These are phyloP conservation scores for Cecropterus lyciades DNA, from an alignment of 1,140 invertebrate genomes.

Conservation along the genomic window DNA sequence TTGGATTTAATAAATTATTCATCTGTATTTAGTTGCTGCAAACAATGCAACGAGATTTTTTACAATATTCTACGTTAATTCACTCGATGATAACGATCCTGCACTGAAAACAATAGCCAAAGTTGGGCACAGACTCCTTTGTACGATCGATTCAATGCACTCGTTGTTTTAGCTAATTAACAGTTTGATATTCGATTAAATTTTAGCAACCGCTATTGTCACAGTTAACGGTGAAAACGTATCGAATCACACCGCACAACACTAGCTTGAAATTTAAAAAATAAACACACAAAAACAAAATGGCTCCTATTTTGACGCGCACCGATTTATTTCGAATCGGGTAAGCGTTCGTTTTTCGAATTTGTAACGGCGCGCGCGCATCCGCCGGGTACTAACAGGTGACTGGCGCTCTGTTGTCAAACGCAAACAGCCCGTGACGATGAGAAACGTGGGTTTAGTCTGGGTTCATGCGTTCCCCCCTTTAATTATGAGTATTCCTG, in stretches of 20 bases:
- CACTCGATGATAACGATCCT: constrained; percentile 26
- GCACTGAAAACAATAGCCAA: constrained; percentile 24
- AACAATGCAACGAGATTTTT: constrained; percentile 19
- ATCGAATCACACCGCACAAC: constrained; percentile 63
- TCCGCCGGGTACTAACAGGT: constrained; percentile 68
- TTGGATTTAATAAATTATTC: no score
- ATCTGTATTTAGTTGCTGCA: no score
- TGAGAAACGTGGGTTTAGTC: constrained; percentile 38
- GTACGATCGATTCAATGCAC: constrained; percentile 1
- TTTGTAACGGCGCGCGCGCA: constrained; percentile 65
- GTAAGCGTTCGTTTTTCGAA: constrained; percentile 61
- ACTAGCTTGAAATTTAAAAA: constrained; percentile 36
- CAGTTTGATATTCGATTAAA: constrained; percentile 30
- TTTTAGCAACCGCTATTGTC: constrained; percentile 60
- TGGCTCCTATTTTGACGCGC: constrained; percentile 35
- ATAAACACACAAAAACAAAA: constrained; percentile 53
- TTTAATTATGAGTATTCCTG: constrained; percentile 5
- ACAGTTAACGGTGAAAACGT: constrained; percentile 58
- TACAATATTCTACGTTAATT: constrained; percentile 22
- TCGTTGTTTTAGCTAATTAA: constrained; percentile 31
- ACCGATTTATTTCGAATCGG: constrained; percentile 46
- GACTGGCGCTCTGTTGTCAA: constrained; percentile 62
- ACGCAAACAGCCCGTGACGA: constrained; percentile 45
- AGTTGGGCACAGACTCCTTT: constrained; percentile 9
- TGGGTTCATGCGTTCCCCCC: constrained; percentile 17